Conservation (phyloP, 2,797 vertebrate genomes). For the Gallirallus australis region DNA sequence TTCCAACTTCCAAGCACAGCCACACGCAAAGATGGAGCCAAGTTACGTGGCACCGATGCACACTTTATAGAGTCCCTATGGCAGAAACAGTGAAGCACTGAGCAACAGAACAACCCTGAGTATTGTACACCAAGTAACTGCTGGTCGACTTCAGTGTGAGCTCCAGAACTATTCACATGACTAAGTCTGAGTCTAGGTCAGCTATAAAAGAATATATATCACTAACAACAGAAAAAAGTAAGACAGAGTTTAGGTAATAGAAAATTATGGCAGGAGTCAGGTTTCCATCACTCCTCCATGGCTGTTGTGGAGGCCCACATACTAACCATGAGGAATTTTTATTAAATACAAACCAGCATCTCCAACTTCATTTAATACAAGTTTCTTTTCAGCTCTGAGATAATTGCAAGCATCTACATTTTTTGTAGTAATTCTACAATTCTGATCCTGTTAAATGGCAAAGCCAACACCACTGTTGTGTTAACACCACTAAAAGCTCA, state of each 20-base stretch:
- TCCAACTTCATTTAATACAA: not conserved
- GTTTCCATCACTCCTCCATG: not conserved
- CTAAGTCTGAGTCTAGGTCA: not conserved
- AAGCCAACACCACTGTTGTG: not conserved
- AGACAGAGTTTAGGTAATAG: not conserved
- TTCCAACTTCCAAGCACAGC: not conserved
- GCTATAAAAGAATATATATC: not conserved
- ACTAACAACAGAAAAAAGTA: not conserved
- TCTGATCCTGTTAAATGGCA: not conserved
- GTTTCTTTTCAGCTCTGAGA: not conserved
- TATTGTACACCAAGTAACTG: not conserved
- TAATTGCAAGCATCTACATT: not conserved
- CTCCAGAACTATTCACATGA: not conserved
- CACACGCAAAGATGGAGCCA: accelerated
- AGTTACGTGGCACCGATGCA: accelerated
- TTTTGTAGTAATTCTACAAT: not conserved
- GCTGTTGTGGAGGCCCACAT: not conserved
- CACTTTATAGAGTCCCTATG: not conserved
- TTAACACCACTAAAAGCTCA: not conserved
- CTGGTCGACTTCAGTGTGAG: not conserved
- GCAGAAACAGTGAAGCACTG: not conserved
- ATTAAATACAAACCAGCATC: not conserved
- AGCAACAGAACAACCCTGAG: not conserved
- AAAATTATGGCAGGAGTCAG: not conserved
- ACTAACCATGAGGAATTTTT: not conserved